Base-by-base conservation (phyloP, 2,888 invertebrate genomes). In the Bombylius discolor region DNA sequence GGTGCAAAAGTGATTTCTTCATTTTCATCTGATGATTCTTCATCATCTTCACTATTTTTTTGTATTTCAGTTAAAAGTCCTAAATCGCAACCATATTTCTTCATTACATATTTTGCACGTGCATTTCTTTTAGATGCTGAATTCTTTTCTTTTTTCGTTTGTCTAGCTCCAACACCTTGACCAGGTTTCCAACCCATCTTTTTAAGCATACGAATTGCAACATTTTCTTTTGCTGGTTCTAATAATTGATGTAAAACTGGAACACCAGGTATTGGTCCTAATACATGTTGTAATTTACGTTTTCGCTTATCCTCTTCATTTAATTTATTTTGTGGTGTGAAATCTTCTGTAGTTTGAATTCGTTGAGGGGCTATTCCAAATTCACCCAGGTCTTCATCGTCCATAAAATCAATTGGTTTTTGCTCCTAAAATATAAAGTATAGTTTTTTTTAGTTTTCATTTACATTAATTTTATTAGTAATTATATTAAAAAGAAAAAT, bases 361-460 rank as follows among this genome's bases (percentile, higher is more conserved):
- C 83, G 81, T 60, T 87, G 84, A 0, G 96, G 96, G 0, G 98
- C 96, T 63, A 99, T 95, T 23, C 98, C 99, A 76, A 89, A 91
- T 69, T 94, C 91, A 4, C 91, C 85, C 33, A 91, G 79, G 72
- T 99, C 98, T 72, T 99, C 99, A 12, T 92, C 91, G 71, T 99
- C 99, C 99, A 99, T 99, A 67, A 89, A 99, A 76, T 98, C 96
- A 71, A 93, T 88, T 0, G 95, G 89, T 61, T 78, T 80, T 70
- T 88, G 89, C 46, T 63, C 64, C 72, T 78, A 34, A 36, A 36
- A 7, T 14, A 34, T 36, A 13, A 50, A 50, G n/a, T 32, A 54
- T 31, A 33, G 44, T 46, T 32, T 55, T 34, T 46, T 44, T n/a
- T n/a, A n/a, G 45, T 31, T 36, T 14, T 32, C 1, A 7, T 32